Evolutionary conservation across 2,797 vertebrate genomes (phyloP), one percentile per base, ranked within the genome.

Genomic region (Crenuchus spilurus): DNA sequence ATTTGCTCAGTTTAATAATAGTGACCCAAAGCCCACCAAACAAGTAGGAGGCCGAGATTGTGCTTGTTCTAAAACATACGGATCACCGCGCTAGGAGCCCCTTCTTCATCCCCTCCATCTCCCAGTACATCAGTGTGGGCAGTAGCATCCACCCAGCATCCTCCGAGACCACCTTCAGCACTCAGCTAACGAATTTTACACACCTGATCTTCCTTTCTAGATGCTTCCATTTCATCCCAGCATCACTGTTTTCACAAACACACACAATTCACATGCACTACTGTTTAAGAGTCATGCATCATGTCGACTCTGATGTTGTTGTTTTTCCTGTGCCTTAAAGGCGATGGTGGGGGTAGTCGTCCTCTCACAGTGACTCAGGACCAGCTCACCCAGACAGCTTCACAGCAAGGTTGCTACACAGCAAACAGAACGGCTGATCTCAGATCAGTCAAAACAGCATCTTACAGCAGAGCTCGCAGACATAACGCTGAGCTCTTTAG

Each of bases 401-500:
- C 28, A 41, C 58, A 60, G 42, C 28, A 33, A 20, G 55, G 26
- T 18, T 7, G 20, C 35, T 44, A 16, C 20, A 46, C 46, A 44
- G 54, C 6, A 37, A 1, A 60, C 52, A 20, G 18, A 3, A 49
- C 30, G 10, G 35, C 65, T 26, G 57, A 57, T 76, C 51, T 41
- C n/a, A 31, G 18, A 51, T 58, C 33, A 58, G 68, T 28, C 16
- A 57, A 37, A 55, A 24, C 41, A 30, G 8, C 41, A 8, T n/a
- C 9, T 49, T 33, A n/a, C 11, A 63, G 51, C 31, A 30, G 51
- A 10, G 5, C 46, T 35, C 30, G 30, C 11, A 57, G 31, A 71
- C 70, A 61, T 66, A 82, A 87, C 85, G 80, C 77, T 80, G 20
- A 52, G 57, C 86, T 87, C 85, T 87, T 92, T 88, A 85, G 86